Conservation (phyloP, 2,888 invertebrate genomes). For the Liposcelis brunnea region DNA sequence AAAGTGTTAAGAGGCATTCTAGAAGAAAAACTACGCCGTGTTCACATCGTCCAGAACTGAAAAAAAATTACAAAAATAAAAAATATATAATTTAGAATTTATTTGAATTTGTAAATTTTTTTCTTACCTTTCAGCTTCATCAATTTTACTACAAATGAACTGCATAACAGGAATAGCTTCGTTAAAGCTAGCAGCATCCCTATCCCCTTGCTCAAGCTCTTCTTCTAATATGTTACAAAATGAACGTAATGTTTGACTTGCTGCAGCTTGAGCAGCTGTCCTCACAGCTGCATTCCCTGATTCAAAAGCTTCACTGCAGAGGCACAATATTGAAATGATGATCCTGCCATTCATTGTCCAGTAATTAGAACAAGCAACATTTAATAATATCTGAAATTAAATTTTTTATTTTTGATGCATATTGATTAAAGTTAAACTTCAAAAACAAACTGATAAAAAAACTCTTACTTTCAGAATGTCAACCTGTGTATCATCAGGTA, state of each 20-base stretch:
- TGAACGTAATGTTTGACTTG: slow-evolving; percentile 72
- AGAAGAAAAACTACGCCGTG: slow-evolving; percentile 58
- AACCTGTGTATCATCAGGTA: slow-evolving; percentile 72
- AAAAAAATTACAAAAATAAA: slow-evolving; percentile 11
- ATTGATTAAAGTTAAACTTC: neutral
- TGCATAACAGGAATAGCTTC: slow-evolving; percentile 83
- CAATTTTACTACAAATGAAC: slow-evolving; percentile 68
- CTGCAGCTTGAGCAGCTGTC: slow-evolving; percentile 77
- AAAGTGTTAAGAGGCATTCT: slow-evolving; percentile 71
- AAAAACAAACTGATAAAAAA: neutral
- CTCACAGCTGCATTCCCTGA: slow-evolving; percentile 61
- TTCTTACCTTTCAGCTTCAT: slow-evolving; percentile 58
- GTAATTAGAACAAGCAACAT: slow-evolving; percentile 72
- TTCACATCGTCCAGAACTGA: slow-evolving; percentile 31
- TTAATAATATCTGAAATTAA: slow-evolving; percentile 48
- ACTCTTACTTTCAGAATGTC: slow-evolving; percentile 44
- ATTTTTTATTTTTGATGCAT: neutral
- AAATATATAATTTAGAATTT: neutral
- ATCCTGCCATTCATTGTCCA: slow-evolving; percentile 80
- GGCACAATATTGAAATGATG: slow-evolving; percentile 69
- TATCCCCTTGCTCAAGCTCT: slow-evolving; percentile 23
- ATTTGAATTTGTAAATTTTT: neutral
- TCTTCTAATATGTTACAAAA: slow-evolving; percentile 58
- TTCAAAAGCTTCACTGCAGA: slow-evolving; percentile 69
- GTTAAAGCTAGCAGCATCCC: slow-evolving; percentile 70